A percentile compares a stretch with the other conserved stretches of the same genome.
These are phyloP conservation scores for Lophura nycthemera DNA, from an alignment of 2,113 vertebrate genomes.

Conservation along the genomic window DNA sequence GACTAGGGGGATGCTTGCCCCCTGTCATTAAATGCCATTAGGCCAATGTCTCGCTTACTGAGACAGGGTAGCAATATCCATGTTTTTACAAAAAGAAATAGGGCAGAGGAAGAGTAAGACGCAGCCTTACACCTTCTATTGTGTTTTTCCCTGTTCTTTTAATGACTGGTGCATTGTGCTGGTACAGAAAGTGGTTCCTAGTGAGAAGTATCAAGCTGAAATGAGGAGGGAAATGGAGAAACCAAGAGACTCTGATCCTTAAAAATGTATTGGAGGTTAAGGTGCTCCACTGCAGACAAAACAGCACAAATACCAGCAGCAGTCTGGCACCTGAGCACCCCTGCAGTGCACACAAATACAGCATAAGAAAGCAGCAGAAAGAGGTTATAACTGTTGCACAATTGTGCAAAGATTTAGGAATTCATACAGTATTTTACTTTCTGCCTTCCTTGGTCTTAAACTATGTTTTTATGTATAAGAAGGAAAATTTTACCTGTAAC, in stretches of 20 bases:
- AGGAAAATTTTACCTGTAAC: slow-evolving; percentile 52
- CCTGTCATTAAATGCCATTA: rapidly evolving
- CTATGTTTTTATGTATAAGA: slow-evolving; percentile 56
- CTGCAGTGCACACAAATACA: slow-evolving; percentile 17
- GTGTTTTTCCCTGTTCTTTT: neutral
- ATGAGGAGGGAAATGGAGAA: slow-evolving; percentile 38
- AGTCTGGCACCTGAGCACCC: neutral
- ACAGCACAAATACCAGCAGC: neutral
- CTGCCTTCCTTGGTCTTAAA: slow-evolving; percentile 69
- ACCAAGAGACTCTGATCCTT: slow-evolving; percentile 36
- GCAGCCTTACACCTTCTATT: neutral
- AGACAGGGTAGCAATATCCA: rapidly evolving
- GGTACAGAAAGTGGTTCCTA: slow-evolving; percentile 3
- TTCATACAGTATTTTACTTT: slow-evolving; percentile 40
- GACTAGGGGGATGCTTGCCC: neutral
- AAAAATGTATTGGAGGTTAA: slow-evolving; percentile 38
- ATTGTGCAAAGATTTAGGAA: slow-evolving; percentile 44
- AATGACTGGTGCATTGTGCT: neutral
- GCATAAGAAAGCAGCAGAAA: slow-evolving; percentile 58
- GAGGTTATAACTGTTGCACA: slow-evolving; percentile 38
- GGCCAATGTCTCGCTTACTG: rapidly evolving
- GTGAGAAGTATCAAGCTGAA: slow-evolving; percentile 23
- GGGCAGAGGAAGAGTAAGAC: neutral
- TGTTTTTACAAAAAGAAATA: neutral
- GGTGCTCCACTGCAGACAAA: slow-evolving; percentile 6